These are phyloP conservation scores for Ailuropoda melanoleuca DNA, from an alignment of 2,113 vertebrate genomes.

Conservation along the genomic window DNA sequence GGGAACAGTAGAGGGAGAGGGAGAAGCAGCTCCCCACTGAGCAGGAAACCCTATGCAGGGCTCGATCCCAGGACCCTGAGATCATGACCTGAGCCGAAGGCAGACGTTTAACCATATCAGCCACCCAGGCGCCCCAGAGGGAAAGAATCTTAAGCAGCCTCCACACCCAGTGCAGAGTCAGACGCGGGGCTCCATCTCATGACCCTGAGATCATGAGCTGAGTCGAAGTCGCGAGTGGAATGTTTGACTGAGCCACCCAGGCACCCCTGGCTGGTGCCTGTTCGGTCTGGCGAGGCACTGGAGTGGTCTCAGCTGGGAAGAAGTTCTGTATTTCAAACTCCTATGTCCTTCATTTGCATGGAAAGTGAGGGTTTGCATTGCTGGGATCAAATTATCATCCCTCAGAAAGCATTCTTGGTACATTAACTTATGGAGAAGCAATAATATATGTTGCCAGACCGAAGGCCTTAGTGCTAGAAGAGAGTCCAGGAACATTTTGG, in stretches of 20 bases:
- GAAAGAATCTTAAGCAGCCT: background rate
- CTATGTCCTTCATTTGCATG: background rate
- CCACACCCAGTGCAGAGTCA: accelerated
- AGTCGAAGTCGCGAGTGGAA: background rate
- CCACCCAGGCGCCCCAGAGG: background rate
- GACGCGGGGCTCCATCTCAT: background rate
- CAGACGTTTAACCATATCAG: too few relatives aligned
- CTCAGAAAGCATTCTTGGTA: background rate
- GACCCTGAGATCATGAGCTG: background rate
- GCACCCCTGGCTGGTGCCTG: too few relatives aligned
- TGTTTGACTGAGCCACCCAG: background rate
- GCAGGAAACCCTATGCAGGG: too few relatives aligned
- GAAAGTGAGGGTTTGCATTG: background rate
- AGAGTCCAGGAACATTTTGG: background rate
- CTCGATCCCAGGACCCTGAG: too few relatives aligned
- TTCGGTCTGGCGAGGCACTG: background rate
- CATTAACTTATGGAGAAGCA: background rate
- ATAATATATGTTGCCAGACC: background rate
- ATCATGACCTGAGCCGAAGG: too few relatives aligned
- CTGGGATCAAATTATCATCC: background rate
- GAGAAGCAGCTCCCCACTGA: too few relatives aligned
- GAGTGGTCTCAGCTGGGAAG: background rate
- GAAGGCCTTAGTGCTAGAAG: background rate
- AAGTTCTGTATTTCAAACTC: background rate
- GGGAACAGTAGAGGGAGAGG: too few relatives aligned